A percentile compares a stretch with the other conserved stretches of the same genome.
Evolutionary conservation across 30 jellyfish, hydroid and myxozoan species (phyloP).

Genomic region (Pseudorhiza aurosa): DNA sequence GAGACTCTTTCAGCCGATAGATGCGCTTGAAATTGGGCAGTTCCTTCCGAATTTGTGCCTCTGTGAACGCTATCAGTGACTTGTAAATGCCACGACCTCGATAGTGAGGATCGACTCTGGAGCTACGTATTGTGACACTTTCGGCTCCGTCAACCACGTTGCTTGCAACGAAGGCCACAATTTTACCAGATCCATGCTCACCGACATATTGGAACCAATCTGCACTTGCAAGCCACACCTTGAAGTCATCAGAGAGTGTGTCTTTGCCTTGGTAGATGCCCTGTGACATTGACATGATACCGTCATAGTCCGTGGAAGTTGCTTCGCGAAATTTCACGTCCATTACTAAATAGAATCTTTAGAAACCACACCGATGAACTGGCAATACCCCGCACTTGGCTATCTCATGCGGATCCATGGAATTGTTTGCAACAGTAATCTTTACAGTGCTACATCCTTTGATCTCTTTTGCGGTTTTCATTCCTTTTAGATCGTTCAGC

Average conservation of each 20-base stretch:
- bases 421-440: too few species aligned
- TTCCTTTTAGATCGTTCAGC: too few species aligned
- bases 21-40: background rate
- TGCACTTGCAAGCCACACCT: background rate
- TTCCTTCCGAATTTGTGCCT: background rate
- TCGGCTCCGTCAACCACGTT: background rate
- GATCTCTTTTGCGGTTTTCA: too few species aligned
- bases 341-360: too few species aligned
- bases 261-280: background rate
- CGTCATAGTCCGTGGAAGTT: background rate
- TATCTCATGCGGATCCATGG: too few species aligned
- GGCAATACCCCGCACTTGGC: too few species aligned
- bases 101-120: background rate
- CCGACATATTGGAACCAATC: background rate
- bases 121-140: background rate
- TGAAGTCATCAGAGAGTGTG: background rate
- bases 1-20: background rate
- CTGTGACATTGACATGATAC: background rate
- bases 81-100: background rate
- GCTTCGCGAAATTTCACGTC: background rate
- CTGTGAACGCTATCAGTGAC: background rate
- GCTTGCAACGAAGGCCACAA: background rate
- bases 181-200: background rate
- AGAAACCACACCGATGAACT: too few species aligned
- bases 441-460: too few species aligned